Base-by-base conservation (phyloP, 2,797 vertebrate genomes). In the Perodicticus potto region DNA sequence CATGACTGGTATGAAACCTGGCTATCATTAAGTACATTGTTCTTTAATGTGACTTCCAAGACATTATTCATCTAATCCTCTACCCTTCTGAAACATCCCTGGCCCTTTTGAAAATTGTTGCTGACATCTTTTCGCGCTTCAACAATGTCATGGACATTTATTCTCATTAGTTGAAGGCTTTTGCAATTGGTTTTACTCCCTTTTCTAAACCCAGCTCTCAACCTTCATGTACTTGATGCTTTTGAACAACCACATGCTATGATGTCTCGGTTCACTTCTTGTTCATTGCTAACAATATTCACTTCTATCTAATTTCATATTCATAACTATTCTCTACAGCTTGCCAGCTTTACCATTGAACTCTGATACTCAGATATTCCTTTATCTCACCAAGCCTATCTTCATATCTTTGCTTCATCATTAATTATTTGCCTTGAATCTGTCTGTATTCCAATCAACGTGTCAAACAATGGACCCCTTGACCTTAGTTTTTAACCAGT, bases 41-140 rank as follows among this genome's bases (percentile, higher is more conserved):
- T 92, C 61, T 89, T 95, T 90, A 82, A 59, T 59, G 53, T 85
- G 81, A 70, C 27, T 92, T 92, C 37, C 20, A 83, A 82, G 87
- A 91, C 25, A 43, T 83, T 34, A 55, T 69, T 70, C 19, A 81
- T 84, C 4, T 16, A 37, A 55, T 80, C 23, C 12, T 78, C n/a
- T 86, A 6, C 8, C 10, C 19, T 89, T 73, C 34, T 81, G 43
- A 65, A 95, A 73, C 32, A 69, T 70, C 32, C 29, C 29, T 13
- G 77, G 27, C 4, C 92, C 70, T 72, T 89, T 53, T 76, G 80
- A 94, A 77, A 92, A 92, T 92, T 69, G 80, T 43, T 67, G 9
- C 74, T 25, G 10, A 40, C 65, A 59, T 94, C 13, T 59, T 94
- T 93, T 86, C 37, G 91, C 34, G 83, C 61, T 89, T 76, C 45